Conservation (phyloP, 2,797 vertebrate species). For the Falco berigora region DNA sequence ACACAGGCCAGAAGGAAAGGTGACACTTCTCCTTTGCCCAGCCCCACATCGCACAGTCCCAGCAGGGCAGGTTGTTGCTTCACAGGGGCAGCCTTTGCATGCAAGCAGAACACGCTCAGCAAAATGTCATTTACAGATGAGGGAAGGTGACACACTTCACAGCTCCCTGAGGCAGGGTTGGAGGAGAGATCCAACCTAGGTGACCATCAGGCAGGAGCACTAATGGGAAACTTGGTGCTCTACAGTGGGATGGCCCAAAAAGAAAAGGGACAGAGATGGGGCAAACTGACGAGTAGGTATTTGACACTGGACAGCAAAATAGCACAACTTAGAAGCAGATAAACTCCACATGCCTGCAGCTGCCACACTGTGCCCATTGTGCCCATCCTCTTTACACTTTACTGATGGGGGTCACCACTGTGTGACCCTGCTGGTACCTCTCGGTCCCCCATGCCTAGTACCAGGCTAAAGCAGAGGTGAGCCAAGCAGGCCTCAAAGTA, state of each 20-base stretch:
- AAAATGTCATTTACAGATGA: neutral
- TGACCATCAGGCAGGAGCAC: neutral
- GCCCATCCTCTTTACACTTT: neutral
- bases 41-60: neutral
- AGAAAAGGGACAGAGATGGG: neutral
- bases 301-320: neutral
- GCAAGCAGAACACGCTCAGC: neutral
- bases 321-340: neutral
- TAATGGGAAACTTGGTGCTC: accelerated
- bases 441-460: neutral
- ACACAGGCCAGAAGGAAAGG: neutral
- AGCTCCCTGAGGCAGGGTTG: accelerated
- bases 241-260: neutral
- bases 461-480: neutral
- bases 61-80: neutral
- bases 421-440: neutral
- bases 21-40: neutral
- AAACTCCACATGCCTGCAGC: neutral
- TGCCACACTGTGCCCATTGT: neutral
- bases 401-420: neutral
- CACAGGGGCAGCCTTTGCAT: neutral
- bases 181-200: neutral
- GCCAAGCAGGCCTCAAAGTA: accelerated
- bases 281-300: accelerated
- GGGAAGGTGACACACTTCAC: neutral